A percentile compares a stretch with the other conserved stretches of the same genome.
Conservation (phyloP, 2,888 invertebrate species). For the Celastrina argiolus region DNA sequence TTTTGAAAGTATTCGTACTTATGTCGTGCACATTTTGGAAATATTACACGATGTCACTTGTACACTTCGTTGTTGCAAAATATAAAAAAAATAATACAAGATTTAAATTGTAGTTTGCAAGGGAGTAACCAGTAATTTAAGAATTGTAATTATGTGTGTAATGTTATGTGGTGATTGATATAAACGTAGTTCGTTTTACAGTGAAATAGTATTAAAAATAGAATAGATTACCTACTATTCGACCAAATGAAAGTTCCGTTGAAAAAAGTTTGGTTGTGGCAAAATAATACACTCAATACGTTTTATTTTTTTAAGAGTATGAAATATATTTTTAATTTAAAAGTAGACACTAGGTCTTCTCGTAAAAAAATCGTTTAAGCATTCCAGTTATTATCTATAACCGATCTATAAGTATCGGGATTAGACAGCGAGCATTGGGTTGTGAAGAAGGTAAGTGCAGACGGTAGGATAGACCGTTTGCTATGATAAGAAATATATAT, state of each 20-base stretch:
- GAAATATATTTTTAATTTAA: neutral
- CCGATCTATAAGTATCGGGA: neutral
- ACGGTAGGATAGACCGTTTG: neutral
- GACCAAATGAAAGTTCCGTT: neutral
- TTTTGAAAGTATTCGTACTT: conserved; percentile 24
- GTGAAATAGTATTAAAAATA: neutral
- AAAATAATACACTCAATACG: neutral
- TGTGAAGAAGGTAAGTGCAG: neutral
- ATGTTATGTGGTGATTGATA: neutral
- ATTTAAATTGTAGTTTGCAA: conserved; percentile 62
- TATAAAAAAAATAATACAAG: conserved; percentile 45
- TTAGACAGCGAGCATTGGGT: too few relatives aligned
- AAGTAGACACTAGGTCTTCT: neutral
- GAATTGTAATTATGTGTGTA: neutral
- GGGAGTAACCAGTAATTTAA: conserved; percentile 66
- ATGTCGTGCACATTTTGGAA: conserved; percentile 65
- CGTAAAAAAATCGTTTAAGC: too few relatives aligned
- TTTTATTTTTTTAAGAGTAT: neutral
- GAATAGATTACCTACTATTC: neutral
- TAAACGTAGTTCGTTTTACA: neutral
- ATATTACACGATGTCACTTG: conserved; percentile 57
- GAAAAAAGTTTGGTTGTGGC: neutral
- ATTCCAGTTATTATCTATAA: too few relatives aligned
- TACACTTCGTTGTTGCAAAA: conserved; percentile 66
- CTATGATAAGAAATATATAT: neutral